Evolutionary conservation across 2,113 vertebrate species (phyloP).

Genomic region (Halichoeres trimaculatus): DNA sequence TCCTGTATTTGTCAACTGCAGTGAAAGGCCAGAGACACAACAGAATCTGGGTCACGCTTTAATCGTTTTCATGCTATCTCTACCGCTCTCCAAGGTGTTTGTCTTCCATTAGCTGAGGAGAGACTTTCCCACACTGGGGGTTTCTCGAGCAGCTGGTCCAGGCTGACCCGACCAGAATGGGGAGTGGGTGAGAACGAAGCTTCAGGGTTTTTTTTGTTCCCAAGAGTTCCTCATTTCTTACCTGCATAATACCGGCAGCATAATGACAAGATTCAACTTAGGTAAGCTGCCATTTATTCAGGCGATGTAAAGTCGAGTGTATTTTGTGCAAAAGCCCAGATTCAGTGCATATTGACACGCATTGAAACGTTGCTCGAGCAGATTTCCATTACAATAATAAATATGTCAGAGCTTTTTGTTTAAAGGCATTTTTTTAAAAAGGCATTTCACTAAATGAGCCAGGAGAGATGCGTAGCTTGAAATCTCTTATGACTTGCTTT

Average conservation of each 20-base stretch:
- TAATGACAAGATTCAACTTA: slow-evolving; percentile 50
- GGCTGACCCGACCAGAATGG: slow-evolving; percentile 22
- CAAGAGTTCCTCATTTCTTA: slow-evolving; percentile 52
- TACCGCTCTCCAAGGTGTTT: slow-evolving; percentile 70
- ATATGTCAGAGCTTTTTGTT: slow-evolving; percentile 13
- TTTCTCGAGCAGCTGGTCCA: slow-evolving; percentile 67
- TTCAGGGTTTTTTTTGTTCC: slow-evolving; percentile 58
- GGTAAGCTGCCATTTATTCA: slow-evolving; percentile 17
- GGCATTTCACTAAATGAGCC: slow-evolving; percentile 26
- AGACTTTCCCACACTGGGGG: slow-evolving; percentile 77
- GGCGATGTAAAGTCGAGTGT: slow-evolving; percentile 28
- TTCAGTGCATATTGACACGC: not conserved
- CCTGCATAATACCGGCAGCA: slow-evolving; percentile 45
- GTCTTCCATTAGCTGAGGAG: slow-evolving; percentile 70
- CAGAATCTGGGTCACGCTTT: slow-evolving; percentile 79
- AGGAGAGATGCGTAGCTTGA: slow-evolving; percentile 37
- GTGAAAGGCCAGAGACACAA: slow-evolving; percentile 79
- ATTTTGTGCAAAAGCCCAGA: slow-evolving; percentile 17
- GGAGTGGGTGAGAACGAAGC: slow-evolving; percentile 27
- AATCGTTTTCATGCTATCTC: slow-evolving; percentile 80
- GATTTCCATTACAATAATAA: slow-evolving; percentile 8
- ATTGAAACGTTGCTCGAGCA: not conserved
- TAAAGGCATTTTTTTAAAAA: slow-evolving; percentile 32
- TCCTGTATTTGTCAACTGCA: slow-evolving; percentile 73
- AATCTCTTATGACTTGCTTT: slow-evolving; percentile 47